Conservation (phyloP, 2,888 invertebrate genomes). For the Drosophila nr. medialis region DNA sequence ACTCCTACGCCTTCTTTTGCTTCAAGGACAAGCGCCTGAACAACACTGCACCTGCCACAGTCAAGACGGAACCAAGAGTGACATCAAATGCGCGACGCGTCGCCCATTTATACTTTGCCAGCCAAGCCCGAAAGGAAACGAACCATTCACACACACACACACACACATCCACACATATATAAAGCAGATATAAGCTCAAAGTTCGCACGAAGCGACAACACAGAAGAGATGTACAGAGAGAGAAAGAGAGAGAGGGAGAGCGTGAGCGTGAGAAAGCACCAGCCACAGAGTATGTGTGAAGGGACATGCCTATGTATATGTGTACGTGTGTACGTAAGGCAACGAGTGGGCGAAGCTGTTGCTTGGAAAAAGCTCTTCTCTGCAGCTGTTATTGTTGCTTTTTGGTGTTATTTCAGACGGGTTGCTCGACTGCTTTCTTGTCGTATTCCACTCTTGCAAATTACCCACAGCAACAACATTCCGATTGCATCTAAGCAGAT, state of each 20-base stretch:
- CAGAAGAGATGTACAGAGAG: neutral
- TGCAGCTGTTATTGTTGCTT: constrained; percentile 23
- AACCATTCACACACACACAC: constrained; percentile 2
- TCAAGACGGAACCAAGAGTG: constrained; percentile 71
- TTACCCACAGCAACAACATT: constrained; percentile 26
- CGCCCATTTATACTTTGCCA: constrained; percentile 57
- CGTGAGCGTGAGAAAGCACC: neutral
- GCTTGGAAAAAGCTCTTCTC: constrained; percentile 48
- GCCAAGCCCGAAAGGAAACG: constrained; percentile 29
- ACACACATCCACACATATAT: neutral
- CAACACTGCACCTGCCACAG: constrained; percentile 50
- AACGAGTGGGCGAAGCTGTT: constrained; percentile 51
- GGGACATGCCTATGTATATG: neutral
- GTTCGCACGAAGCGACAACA: constrained; percentile 4
- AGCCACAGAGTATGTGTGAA: neutral
- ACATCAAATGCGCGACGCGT: constrained; percentile 52
- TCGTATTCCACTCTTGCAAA: constrained; percentile 4
- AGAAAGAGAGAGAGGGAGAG: neutral
- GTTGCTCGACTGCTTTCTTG: neutral
- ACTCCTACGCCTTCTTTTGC: constrained; percentile 66
- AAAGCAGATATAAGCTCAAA: neutral
- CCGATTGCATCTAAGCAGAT: constrained; percentile 42
- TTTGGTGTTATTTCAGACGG: constrained; percentile 6
- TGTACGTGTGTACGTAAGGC: neutral
- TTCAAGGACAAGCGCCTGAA: constrained; percentile 36